Base-by-base conservation (phyloP, 2,888 invertebrate genomes). In the Megalurothrips usitatus region DNA sequence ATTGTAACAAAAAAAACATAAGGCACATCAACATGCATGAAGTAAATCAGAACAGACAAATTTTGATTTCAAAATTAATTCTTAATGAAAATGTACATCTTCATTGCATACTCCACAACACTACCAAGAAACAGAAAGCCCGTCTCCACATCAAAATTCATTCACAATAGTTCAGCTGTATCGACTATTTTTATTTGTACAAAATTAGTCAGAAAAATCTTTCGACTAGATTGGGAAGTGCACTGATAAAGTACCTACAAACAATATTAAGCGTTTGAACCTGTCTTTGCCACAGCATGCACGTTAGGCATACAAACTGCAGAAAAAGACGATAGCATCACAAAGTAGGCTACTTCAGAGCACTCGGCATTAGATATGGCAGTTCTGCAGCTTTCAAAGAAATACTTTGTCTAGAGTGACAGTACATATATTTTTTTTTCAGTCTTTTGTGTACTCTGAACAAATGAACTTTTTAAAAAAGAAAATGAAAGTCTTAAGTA, bases 381-480 rank as follows among this genome's bases (percentile, higher is more conserved):
- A 75, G 19, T 75, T 75, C n/a, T 75, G 68, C 68, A 75, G 68
- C 23, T 75, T 75, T 75, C 26, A 58, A 58, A 23, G 11, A 19
- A 6, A 58, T 58, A 19, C 58, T 58, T 58, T 58, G 58, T 19
- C 58, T 11, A 26, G 68, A 75, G 23, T 26, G 23, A 75, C 68
- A 75, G 23, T 75, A 75, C 58, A 58, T 58, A 58, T 75, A 26
- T 43, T 43, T 43, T 43, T 43, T 43, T 43, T 43, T 75, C 68
- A 75, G 68, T 75, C 68, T 75, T 75, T 75, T 12, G n/a, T 75
- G n/a, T 75, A 75, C 68, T 75, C 68, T 23, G 23, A 81, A 84
- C 84, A 82, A 83, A 84, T 83, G 84, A 43, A 43, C 34, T 43
- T 43, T 43, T 43, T 43, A 43, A 58, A 19, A 58, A 58, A 17